Conservation (phyloP, 2,888 invertebrate genomes). For the Xanthorhoe spadicearia region DNA sequence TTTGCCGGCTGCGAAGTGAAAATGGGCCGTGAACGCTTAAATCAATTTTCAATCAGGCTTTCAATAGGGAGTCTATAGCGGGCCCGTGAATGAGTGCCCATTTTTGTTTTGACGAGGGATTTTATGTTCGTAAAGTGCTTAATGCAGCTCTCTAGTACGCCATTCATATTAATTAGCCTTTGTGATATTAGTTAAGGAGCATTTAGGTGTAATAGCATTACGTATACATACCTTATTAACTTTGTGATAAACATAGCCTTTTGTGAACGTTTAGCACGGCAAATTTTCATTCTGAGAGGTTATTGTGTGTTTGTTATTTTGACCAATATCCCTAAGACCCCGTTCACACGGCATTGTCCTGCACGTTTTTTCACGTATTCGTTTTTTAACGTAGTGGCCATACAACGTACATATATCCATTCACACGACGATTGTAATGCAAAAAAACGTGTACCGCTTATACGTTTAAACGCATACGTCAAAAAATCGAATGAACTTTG, state of each 20-base stretch:
- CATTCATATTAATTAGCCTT: constrained; percentile 38
- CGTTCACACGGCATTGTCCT: too few species aligned
- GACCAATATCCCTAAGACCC: not conserved
- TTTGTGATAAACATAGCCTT: not conserved
- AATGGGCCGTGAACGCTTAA: constrained; percentile 47
- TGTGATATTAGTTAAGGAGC: constrained; percentile 26
- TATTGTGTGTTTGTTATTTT: not conserved
- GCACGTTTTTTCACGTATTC: too few species aligned
- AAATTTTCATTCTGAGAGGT: not conserved
- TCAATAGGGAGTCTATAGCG: constrained; percentile 49
- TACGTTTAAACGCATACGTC: too few species aligned
- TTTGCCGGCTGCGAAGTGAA: constrained; percentile 40
- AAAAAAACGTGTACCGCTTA: too few species aligned
- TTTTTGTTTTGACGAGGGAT: constrained; percentile 43
- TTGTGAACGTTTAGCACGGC: not conserved
- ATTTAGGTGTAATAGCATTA: constrained; percentile 24
- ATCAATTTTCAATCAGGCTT: constrained; percentile 59
- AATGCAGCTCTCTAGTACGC: constrained; percentile 38
- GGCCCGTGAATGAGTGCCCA: constrained; percentile 45
- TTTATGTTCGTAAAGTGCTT: constrained; percentile 37
- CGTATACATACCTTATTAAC: constrained; percentile 1
- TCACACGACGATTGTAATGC: too few species aligned
- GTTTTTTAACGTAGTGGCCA: too few species aligned
- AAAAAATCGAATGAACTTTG: too few species aligned
- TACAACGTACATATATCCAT: too few species aligned